These are phyloP conservation scores for Matsumyia berberina DNA, from an alignment of 2,888 invertebrate species.

Conservation along the genomic window DNA sequence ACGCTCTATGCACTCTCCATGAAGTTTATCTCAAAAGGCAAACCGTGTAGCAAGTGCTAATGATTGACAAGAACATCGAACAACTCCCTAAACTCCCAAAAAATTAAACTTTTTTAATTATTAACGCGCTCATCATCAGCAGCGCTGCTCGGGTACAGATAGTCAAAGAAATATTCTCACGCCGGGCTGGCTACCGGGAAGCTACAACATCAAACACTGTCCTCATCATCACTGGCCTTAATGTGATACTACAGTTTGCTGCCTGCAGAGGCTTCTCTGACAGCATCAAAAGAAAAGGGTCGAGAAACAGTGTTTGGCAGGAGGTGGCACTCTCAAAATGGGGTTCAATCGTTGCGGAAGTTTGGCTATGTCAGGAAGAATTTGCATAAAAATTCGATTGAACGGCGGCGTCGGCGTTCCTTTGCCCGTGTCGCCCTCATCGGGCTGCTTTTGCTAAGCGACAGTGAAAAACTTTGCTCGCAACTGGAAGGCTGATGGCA, in stretches of 20 bases:
- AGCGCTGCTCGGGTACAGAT: not conserved
- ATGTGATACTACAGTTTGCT: slow-evolving; percentile 9
- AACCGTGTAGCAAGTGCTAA: not conserved
- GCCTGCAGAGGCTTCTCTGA: slow-evolving; percentile 33
- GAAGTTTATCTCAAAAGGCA: too few relatives aligned
- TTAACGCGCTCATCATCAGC: slow-evolving; percentile 43
- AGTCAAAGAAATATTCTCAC: not conserved
- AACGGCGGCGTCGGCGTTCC: slow-evolving; percentile 28
- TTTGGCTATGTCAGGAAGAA: slow-evolving; percentile 51
- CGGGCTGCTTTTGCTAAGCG: slow-evolving; percentile 3
- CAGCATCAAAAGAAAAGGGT: slow-evolving; percentile 41
- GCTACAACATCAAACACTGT: slow-evolving; percentile 40
- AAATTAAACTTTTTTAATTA: slow-evolving; percentile 64
- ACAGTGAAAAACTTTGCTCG: slow-evolving; percentile 8
- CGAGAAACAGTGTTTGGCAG: slow-evolving; percentile 32
- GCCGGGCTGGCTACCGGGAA: not conserved
- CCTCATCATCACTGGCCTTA: slow-evolving; percentile 55
- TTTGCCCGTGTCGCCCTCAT: not conserved
- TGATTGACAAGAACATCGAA: slow-evolving; percentile 4
- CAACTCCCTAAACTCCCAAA: not conserved
- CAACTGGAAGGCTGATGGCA: not conserved
- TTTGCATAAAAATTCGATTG: slow-evolving; percentile 63
- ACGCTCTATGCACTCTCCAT: too few relatives aligned
- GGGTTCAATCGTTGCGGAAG: slow-evolving; percentile 24
- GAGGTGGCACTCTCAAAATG: slow-evolving; percentile 18